Base-by-base conservation (phyloP, 2,797 vertebrate species). In the Microctenopoma lineatum region DNA sequence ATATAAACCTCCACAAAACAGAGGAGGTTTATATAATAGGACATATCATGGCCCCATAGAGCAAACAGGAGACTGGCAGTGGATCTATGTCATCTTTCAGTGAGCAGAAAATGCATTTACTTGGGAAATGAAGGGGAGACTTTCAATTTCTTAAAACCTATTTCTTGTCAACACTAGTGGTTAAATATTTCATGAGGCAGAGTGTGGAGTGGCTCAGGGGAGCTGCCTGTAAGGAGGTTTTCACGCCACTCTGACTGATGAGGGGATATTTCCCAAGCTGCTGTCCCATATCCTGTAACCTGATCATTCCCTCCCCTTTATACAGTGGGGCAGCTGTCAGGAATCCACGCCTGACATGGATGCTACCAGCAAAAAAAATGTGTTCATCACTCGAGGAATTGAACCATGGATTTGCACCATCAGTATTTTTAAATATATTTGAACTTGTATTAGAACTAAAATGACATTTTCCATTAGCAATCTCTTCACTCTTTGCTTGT, bases 141-240 rank as follows among this genome's bases (percentile, higher is more conserved):
- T 95, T 95, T 93, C 93, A 92, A 86, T 95, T 94, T 92, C 91
- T 93, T 95, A 95, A 96, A 96, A 96, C 89, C 82, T 85, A 92
- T 95, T 96, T 92, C 95, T 95, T 94, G 94, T 96, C 95, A 95
- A 96, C 92, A 93, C 84, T 83, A 76, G 78, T 70, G 75, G 87
- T 91, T 96, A 93, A 96, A 97, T 96, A 97, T 96, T 96, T 95
- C 82, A 96, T 95, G 89, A 94, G 92, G 71, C 89, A 70, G 89
- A 88, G 89, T 94, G 93, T 90, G 87, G 80, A 76, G 85, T 57
- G 87, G 87, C 93, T 92, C 91, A 62, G 77, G 94, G 89, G 92
- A 93, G 82, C 79, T 89, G 88, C 90, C 87, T 90, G 89, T 77
- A 74, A 82, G 94, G 87, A 93, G 92, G 90, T 89, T 92, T 94